Evolutionary conservation across 2,797 vertebrate genomes (phyloP).

Genomic region (Crenuchus spilurus): DNA sequence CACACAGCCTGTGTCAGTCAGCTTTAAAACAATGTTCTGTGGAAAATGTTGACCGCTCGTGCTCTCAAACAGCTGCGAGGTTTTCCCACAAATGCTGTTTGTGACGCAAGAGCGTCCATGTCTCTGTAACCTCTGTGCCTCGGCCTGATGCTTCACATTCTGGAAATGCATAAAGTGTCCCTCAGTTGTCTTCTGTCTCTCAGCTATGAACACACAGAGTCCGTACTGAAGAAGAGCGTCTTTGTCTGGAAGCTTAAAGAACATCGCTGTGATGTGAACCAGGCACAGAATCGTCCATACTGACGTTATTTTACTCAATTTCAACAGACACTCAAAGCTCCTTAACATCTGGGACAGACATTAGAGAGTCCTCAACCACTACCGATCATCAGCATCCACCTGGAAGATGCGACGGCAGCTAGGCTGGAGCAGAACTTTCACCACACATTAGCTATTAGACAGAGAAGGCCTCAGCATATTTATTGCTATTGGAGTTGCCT

Average conservation of each 20-base stretch:
- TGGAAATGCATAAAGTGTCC: constrained; percentile 47
- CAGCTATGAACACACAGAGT: constrained; percentile 5
- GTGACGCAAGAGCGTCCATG: constrained; percentile 3
- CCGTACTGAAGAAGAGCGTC: constrained; percentile 42
- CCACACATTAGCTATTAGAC: no score
- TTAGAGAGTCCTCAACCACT: no score
- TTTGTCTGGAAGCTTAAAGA: constrained; percentile 44
- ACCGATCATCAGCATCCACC: no score
- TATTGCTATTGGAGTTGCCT: no score
- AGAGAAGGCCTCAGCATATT: no score
- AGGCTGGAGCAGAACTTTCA: no score
- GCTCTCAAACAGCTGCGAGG: neutral
- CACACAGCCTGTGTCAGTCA: neutral
- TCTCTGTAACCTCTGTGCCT: constrained; percentile 55
- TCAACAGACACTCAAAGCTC: no score
- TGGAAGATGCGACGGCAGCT: no score
- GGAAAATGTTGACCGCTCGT: neutral
- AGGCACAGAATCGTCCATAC: constrained; percentile 17
- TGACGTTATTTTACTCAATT: constrained; percentile 32
- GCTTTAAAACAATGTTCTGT: neutral
- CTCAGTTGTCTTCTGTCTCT: constrained; percentile 20
- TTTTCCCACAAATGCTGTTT: neutral
- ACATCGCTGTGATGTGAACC: constrained; percentile 13
- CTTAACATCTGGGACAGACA: no score
- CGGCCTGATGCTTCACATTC: constrained; percentile 62